phyloP scores from a whole-genome alignment of 2,888 invertebrate genomes.

The Drosophila rellima region DNA sequence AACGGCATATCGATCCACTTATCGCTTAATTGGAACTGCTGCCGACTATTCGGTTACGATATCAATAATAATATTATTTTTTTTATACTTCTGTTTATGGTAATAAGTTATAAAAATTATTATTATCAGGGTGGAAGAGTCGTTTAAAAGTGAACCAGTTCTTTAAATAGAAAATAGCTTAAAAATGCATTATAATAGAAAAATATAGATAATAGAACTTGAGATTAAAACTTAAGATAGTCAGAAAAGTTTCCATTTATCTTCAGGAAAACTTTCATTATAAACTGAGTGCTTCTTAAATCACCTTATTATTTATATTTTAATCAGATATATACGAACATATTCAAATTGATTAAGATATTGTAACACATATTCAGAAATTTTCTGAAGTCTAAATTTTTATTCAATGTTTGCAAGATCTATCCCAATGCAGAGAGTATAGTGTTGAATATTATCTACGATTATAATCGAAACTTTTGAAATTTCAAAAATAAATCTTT shows the following conservation, averaged over 20 bases:
- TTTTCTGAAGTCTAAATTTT: no score
- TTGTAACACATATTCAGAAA: no score
- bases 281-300: no score
- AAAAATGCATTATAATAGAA: not conserved
- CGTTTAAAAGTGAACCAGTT: constrained; percentile 11
- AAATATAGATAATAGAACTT: not conserved
- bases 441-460: no score
- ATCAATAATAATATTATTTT: constrained; percentile 31
- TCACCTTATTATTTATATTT: no score
- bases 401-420: no score
- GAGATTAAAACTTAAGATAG: not conserved
- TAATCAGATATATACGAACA: no score
- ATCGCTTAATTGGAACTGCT: constrained; percentile 68
- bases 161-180: not conserved
- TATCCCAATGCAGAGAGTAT: no score
- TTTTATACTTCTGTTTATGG: constrained; percentile 64
- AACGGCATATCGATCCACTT: constrained; percentile 35
- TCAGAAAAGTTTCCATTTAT: no score
- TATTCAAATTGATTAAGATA: no score
- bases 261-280: not conserved
- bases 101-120: constrained; percentile 1
- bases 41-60: constrained; percentile 52
- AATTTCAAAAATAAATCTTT: not conserved
- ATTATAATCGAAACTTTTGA: not conserved
- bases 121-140: not conserved